Percentiles rank a stretch among this genome's conserved stretches.
Conservation (phyloP, 1,140 invertebrate species). For the Tetranychus urticae region DNA sequence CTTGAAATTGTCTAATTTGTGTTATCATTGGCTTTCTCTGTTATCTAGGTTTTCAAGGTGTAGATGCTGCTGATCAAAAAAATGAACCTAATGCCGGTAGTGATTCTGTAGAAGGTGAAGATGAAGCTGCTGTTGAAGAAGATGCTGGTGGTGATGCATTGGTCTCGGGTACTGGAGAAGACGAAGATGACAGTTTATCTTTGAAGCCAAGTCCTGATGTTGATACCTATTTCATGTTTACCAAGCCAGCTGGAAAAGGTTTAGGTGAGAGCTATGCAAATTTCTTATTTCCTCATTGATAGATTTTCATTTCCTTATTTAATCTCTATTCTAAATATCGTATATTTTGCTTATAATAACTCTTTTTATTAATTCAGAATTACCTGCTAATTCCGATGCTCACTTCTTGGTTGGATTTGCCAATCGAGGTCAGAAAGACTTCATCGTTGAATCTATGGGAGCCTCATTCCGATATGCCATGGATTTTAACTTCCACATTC, state of each 20-base stretch:
- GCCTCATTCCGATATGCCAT: constrained; percentile 95
- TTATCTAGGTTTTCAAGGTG: not conserved
- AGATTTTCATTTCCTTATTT: not conserved
- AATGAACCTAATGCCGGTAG: not conserved
- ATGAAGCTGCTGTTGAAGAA: constrained; percentile 4
- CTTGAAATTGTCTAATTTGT: too few relatives aligned
- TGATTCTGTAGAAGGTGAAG: constrained; percentile 5
- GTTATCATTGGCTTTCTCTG: not conserved
- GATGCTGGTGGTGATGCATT: not conserved
- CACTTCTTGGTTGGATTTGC: constrained; percentile 88
- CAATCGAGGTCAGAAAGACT: constrained; percentile 72
- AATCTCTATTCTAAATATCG: not conserved
- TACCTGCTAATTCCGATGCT: constrained; percentile 70
- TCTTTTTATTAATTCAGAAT: constrained; percentile 26
- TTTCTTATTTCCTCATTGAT: too few relatives aligned
- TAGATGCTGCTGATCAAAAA: not conserved
- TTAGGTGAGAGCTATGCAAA: constrained; percentile 21
- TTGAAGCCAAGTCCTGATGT: constrained; percentile 57
- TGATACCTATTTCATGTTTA: constrained; percentile 74
- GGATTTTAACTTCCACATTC: constrained; percentile 93
- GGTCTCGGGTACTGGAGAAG: constrained; percentile 21
- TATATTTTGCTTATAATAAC: not conserved
- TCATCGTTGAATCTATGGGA: constrained; percentile 73
- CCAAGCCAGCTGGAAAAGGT: constrained; percentile 41
- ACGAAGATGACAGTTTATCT: constrained; percentile 34